Percentiles rank a stretch among this genome's conserved stretches.
phyloP scores from a whole-genome alignment of 2,113 vertebrate species.

The Alethe castanea region DNA sequence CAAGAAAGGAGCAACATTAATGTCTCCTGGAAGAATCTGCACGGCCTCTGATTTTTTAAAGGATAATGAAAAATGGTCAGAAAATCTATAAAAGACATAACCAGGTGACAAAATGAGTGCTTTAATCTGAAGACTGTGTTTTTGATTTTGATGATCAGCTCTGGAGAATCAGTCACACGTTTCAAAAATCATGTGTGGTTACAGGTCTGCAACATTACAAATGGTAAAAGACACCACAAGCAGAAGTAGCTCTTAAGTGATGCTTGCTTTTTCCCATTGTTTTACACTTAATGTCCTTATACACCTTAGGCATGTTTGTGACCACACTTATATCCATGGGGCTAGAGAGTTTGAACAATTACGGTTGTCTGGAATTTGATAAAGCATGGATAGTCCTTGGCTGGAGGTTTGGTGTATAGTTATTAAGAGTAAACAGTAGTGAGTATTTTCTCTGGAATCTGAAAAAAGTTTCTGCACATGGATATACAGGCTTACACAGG shows the following conservation, averaged over 20 bases:
- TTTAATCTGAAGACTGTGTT: background rate
- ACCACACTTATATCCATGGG: background rate
- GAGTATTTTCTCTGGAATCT: background rate
- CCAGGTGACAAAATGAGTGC: background rate
- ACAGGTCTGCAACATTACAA: accelerated
- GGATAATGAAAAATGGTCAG: background rate
- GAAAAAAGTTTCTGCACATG: background rate
- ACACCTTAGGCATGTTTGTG: background rate
- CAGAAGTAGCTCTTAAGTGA: background rate
- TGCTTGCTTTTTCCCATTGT: background rate
- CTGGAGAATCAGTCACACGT: background rate
- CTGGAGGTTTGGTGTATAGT: background rate
- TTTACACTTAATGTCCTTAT: background rate
- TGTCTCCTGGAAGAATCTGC: background rate
- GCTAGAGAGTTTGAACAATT: background rate
- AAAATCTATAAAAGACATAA: background rate
- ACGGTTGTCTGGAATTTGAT: background rate
- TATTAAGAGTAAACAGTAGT: background rate
- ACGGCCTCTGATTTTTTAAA: background rate
- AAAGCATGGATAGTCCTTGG: background rate
- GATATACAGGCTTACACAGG: background rate
- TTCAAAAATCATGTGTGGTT: background rate
- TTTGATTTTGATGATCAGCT: background rate
- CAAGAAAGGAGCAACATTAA: background rate
- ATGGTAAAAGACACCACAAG: background rate